A percentile compares a stretch with the other conserved stretches of the same genome.
Conservation (phyloP, 2,113 vertebrate genomes). For the Microcebus tavaratra region DNA sequence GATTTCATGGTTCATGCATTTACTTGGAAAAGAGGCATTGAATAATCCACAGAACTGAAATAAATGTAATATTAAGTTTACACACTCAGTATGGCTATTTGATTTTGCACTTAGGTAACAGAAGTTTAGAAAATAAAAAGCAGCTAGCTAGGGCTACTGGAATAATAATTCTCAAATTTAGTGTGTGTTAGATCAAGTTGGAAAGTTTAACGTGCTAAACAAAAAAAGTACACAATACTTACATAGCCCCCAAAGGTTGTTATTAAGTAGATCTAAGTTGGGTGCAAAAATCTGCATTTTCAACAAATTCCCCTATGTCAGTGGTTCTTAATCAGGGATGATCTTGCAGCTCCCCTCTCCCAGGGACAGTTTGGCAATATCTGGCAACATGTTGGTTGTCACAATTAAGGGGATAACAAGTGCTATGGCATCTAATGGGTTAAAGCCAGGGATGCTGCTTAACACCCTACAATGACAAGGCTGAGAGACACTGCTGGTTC, state of each 20-base stretch:
- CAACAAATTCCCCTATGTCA: neutral
- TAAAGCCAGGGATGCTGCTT: neutral
- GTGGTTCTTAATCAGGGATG: neutral
- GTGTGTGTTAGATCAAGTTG: neutral
- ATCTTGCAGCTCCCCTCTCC: neutral
- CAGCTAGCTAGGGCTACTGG: neutral
- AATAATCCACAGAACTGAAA: neutral
- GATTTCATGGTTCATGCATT: neutral
- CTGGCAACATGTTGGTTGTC: neutral
- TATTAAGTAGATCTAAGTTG: neutral
- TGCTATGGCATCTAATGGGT: neutral
- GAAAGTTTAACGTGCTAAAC: neutral
- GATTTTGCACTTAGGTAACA: neutral
- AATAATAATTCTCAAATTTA: slow-evolving; percentile 31
- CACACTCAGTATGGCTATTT: neutral
- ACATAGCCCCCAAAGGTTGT: neutral
- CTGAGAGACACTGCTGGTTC: neutral
- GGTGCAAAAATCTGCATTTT: neutral
- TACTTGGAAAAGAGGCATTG: neutral
- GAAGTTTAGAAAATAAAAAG: neutral
- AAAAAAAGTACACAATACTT: neutral
- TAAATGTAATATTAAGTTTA: neutral
- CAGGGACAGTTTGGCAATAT: neutral
- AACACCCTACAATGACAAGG: neutral
- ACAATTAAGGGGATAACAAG: rapidly evolving